phyloP scores from a whole-genome alignment of 2,113 vertebrate genomes.

The Carassius auratus region DNA sequence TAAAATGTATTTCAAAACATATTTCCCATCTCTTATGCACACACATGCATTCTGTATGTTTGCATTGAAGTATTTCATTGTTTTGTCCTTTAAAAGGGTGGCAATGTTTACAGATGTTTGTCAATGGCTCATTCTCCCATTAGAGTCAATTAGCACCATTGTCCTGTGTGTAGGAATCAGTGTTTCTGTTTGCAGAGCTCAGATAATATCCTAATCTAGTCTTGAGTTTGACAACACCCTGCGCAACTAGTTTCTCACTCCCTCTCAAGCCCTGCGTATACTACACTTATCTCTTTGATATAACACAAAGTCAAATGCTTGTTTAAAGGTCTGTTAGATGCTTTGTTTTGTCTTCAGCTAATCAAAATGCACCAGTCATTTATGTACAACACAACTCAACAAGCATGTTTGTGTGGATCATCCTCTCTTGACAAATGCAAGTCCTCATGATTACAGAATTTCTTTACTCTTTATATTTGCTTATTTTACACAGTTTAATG shows the following conservation, averaged over 20 bases:
- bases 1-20: neutral
- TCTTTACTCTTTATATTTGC: neutral
- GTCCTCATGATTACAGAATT: neutral
- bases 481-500: neutral
- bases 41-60: neutral
- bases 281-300: slow-evolving; percentile 6
- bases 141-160: slow-evolving; percentile 34
- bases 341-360: slow-evolving; percentile 32
- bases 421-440: neutral
- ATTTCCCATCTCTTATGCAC: too few species aligned
- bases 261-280: neutral
- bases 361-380: neutral
- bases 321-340: neutral
- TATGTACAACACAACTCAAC: neutral
- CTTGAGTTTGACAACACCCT: slow-evolving; percentile 34
- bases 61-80: neutral
- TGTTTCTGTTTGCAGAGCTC: slow-evolving; percentile 35
- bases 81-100: neutral
- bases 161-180: neutral
- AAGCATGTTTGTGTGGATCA: neutral
- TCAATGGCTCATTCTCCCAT: neutral
- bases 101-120: slow-evolving; percentile 20
- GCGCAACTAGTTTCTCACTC: slow-evolving; percentile 10
- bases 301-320: slow-evolving; percentile 11
- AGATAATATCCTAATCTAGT: neutral